Evolutionary conservation across 2,113 vertebrate genomes (phyloP).

Genomic region (Zonotrichia leucophrys): DNA sequence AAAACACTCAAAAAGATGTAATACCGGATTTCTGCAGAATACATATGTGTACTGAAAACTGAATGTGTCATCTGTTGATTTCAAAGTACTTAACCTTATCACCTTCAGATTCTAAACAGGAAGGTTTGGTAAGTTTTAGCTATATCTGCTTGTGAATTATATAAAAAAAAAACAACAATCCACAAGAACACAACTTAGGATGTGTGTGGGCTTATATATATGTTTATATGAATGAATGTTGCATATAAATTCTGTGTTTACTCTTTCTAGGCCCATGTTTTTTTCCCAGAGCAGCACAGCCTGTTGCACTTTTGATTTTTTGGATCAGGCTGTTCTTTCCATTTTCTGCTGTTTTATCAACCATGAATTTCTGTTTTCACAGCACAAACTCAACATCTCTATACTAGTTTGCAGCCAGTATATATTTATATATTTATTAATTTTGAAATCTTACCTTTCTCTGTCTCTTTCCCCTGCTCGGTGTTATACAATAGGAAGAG

Average conservation of each 20-base stretch:
- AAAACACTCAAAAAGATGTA: not conserved
- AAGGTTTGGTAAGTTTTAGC: not conserved
- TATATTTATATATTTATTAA: not conserved
- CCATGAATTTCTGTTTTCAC: not conserved
- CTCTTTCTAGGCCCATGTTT: not conserved
- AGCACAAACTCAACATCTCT: not conserved
- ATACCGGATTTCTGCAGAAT: not conserved
- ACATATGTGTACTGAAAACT: not conserved
- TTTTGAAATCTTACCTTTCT: not conserved
- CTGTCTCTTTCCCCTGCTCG: not conserved
- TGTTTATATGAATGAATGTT: not conserved
- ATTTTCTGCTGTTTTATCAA: not conserved
- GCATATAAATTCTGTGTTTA: not conserved
- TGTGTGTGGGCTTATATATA: not conserved
- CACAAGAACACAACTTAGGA: not conserved
- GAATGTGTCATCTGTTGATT: not conserved
- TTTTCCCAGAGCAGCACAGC: not conserved
- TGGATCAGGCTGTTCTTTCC: not conserved
- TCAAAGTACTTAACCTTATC: not conserved
- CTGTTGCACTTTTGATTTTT: not conserved
- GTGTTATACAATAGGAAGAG: slow-evolving; percentile 15
- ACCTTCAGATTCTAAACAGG: not conserved
- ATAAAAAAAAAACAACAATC: not conserved
- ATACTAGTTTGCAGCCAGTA: not conserved
- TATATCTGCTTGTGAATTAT: not conserved